Base-by-base conservation (phyloP, 2,888 invertebrate species). In the Tyria jacobaeae region DNA sequence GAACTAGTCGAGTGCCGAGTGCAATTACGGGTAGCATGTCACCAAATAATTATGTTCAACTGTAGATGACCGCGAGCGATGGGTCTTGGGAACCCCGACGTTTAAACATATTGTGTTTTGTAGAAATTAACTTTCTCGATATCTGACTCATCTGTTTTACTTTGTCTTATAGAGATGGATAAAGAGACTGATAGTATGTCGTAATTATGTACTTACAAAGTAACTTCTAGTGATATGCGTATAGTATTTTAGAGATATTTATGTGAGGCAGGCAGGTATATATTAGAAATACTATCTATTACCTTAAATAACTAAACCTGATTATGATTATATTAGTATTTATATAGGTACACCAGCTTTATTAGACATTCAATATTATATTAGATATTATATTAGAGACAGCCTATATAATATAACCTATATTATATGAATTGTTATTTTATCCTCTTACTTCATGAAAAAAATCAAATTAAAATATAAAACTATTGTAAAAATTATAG, bases 1-100 rank as follows among this genome's bases (percentile, higher is more conserved):
- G 53, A 68, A 58, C 60, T 65, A 58, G 63, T 47, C 55, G 53
- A 37, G 10, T 47, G 52, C 61, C 31, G 48, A 15, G 34, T 51
- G 65, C 80, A 80, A 82, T 81, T 75, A 78, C 63, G 62, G 66
- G 75, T 79, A 73, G 77, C 82, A 74, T 85, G 87, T 85, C 86
- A 80, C 82, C 81, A 82, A 86, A 84, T 85, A 82, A 87, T 88
- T 87, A 87, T 58, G 71, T 68, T 71, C 64, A 70, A 69, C 71
- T 80, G 80, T 67, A 76, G 79, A 76, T 76, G 70, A 63, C 68
- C 75, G 78, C 69, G 54, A 62, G 31, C 61, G 71, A 70, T 71
- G 62, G 50, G 60, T 67, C 68, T 68, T 79, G 78, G 72, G 78
- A 73, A 77, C 70, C 7, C 37, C 9, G 57, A 53, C 61, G 70